phyloP scores from a whole-genome alignment of 2,113 vertebrate genomes.

The Dipodomys stephensi region DNA sequence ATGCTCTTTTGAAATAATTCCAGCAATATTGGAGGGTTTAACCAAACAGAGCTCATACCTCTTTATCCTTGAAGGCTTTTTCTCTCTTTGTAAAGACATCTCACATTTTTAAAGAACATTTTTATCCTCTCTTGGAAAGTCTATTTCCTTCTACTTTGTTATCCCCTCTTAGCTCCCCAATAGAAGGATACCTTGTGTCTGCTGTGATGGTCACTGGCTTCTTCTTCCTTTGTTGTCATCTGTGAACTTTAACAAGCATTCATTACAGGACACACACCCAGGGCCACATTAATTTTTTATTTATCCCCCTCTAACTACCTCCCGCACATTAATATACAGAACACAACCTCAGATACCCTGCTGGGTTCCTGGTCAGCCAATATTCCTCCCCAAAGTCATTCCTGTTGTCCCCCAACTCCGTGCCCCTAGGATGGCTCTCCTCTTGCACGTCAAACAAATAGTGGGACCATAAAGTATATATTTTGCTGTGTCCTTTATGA shows the following conservation, averaged over 20 bases:
- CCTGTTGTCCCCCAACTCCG: not conserved
- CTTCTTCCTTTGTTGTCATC: not conserved
- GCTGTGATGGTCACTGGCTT: not conserved
- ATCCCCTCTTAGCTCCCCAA: not conserved
- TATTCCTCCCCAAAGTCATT: not conserved
- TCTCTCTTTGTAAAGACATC: constrained; percentile 17
- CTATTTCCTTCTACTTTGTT: not conserved
- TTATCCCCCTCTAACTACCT: not conserved
- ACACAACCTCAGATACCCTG: not conserved
- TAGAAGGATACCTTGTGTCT: not conserved
- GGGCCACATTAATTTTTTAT: not conserved
- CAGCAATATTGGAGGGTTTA: not conserved
- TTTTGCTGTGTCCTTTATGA: not conserved
- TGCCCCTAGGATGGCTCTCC: not conserved
- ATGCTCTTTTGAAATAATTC: constrained; percentile 18
- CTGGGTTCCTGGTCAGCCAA: fast-evolving
- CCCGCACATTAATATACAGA: not conserved
- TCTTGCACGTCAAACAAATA: not conserved
- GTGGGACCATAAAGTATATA: not conserved
- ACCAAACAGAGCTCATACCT: not conserved
- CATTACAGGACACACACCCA: not conserved
- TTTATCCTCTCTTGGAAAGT: not conserved
- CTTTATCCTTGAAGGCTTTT: constrained; percentile 37
- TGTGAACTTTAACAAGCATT: not conserved
- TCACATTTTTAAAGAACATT: not conserved